Conservation (phyloP, 2,797 vertebrate species). For the Enteromius thamalakanensis region DNA sequence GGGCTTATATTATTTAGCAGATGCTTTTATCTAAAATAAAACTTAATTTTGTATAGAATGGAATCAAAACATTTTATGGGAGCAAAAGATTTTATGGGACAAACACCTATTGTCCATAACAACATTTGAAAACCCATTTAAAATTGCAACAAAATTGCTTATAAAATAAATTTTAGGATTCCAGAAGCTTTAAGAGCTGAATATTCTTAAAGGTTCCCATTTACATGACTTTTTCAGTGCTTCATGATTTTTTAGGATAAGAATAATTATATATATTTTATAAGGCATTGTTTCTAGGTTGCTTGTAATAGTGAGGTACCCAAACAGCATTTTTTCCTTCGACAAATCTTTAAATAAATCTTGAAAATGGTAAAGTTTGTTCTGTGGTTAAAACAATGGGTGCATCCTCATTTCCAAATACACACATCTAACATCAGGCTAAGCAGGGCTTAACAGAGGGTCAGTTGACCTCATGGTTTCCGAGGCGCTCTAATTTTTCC, state of each 20-base stretch:
- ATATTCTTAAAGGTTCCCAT: not conserved
- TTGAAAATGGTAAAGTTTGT: not conserved
- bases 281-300: not conserved
- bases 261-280: not conserved
- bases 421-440: not conserved
- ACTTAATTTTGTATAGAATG: not conserved
- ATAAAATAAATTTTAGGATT: not conserved
- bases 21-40: not conserved
- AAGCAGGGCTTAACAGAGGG: not conserved
- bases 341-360: not conserved
- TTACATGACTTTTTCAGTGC: not conserved
- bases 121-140: not conserved
- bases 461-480: not conserved
- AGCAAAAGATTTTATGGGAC: no score
- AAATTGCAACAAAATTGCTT: no score
- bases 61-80: not conserved
- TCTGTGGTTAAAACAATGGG: constrained; percentile 3
- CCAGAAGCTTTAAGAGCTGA: not conserved
- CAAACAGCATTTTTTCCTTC: not conserved
- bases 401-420: not conserved
- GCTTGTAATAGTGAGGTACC: not conserved
- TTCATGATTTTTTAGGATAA: not conserved
- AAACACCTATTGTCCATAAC: not conserved
- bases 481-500: not conserved
- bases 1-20: not conserved